phyloP scores from a whole-genome alignment of 2,888 invertebrate genomes.

The Philereme vetulata region DNA sequence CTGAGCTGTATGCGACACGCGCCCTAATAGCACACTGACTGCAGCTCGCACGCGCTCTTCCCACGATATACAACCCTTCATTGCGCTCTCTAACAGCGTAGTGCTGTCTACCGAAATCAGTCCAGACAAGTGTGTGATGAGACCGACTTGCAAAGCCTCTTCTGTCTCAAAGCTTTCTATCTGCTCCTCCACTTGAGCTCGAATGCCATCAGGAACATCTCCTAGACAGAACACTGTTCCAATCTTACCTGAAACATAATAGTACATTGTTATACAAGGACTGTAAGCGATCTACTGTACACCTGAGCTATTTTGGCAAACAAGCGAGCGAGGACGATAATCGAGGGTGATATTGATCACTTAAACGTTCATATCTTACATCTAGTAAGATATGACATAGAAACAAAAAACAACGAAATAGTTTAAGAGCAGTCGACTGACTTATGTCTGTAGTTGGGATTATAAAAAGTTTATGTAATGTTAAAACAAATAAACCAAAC shows the following conservation, averaged over 20 bases:
- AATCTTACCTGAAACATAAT: slow-evolving; percentile 41
- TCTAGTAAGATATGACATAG: background rate
- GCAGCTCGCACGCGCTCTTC: slow-evolving; percentile 39
- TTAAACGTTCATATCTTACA: no score
- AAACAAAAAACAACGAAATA: background rate
- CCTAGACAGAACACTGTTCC: slow-evolving; percentile 56
- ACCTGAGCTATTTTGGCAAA: no score
- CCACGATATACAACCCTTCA: slow-evolving; percentile 29
- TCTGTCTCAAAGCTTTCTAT: slow-evolving; percentile 37
- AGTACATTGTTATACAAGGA: no score
- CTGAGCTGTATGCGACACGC: slow-evolving; percentile 50
- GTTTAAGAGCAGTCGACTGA: no score
- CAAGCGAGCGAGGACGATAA: no score
- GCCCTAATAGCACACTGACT: slow-evolving; percentile 45
- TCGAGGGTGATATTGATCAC: no score
- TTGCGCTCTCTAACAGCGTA: slow-evolving; percentile 20
- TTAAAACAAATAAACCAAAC: no score
- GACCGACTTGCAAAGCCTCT: slow-evolving; percentile 40
- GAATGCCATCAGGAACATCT: slow-evolving; percentile 48
- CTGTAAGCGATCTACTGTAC: no score
- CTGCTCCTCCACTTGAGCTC: slow-evolving; percentile 39
- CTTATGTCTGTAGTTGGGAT: no score
- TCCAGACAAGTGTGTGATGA: slow-evolving; percentile 43
- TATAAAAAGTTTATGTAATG: no score
- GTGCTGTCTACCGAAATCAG: slow-evolving; percentile 34